Conservation (phyloP, 92 coral and sea anemone species). For the Parazoanthus atlanticus region DNA sequence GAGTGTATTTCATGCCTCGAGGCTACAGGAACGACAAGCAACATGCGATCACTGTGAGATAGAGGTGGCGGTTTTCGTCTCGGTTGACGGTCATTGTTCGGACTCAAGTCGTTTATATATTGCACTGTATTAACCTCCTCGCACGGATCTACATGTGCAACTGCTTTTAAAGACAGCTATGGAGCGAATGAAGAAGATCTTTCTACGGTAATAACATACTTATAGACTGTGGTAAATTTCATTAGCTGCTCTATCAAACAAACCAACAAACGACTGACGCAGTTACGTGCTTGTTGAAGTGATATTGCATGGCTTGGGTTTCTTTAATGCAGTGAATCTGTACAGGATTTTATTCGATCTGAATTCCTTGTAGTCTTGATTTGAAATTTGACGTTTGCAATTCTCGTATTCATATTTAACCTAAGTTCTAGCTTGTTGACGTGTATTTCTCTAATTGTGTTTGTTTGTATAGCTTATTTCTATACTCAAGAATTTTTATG, state of each 20-base stretch:
- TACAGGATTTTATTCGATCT: no score
- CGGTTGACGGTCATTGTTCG: not conserved
- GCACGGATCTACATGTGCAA: not conserved
- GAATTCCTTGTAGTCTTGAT: not conserved
- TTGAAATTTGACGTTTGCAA: not conserved
- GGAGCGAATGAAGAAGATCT: slow-evolving; percentile 31
- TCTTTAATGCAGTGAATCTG: not conserved
- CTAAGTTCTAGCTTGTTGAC: not conserved
- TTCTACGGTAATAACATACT: slow-evolving; percentile 29
- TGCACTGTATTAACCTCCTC: not conserved
- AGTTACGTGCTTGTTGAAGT: not conserved
- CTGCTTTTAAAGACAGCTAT: slow-evolving; percentile 1
- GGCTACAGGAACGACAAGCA: slow-evolving; percentile 1
- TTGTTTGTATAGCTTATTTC: slow-evolving; percentile 4
- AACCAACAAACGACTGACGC: not conserved
- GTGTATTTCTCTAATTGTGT: not conserved
- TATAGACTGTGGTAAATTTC: not conserved
- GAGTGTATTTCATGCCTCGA: not conserved
- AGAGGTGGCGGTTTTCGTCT: slow-evolving; percentile 20
- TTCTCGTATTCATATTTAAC: not conserved
- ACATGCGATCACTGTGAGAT: slow-evolving; percentile 3
- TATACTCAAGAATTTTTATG: not conserved
- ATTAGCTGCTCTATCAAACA: slow-evolving; percentile 2
- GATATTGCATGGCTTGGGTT: not conserved
- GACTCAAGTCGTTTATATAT: not conserved